Conservation (phyloP, 2,113 vertebrate species). For the Cercocebus atys region DNA sequence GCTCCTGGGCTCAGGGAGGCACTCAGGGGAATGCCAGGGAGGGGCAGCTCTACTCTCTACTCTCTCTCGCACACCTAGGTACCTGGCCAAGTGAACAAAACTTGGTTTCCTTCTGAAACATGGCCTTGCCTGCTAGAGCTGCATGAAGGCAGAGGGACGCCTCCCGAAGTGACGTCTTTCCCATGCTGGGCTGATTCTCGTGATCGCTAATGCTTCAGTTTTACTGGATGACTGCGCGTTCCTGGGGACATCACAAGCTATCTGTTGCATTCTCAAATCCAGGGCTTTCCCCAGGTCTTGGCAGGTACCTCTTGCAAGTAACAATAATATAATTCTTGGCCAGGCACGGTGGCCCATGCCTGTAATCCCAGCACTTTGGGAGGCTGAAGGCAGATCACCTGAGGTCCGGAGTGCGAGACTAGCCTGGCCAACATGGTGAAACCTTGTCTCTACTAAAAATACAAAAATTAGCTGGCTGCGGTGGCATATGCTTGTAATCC, state of each 20-base stretch:
- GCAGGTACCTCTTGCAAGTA: background rate
- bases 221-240: accelerated
- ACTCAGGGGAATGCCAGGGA: too few relatives aligned
- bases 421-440: too few relatives aligned
- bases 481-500: too few relatives aligned
- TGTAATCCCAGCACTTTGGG: too few relatives aligned
- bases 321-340: background rate
- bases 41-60: background rate
- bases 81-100: background rate
- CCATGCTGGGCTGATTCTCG: background rate
- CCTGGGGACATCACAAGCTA: background rate
- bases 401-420: too few relatives aligned
- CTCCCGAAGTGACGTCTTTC: background rate
- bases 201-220: background rate
- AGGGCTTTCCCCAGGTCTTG: background rate
- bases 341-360: too few relatives aligned
- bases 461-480: too few relatives aligned
- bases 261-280: accelerated
- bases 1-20: background rate
- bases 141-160: background rate
- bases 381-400: too few relatives aligned
- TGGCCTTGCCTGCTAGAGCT: background rate
- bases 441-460: too few relatives aligned
- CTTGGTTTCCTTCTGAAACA: background rate
- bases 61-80: background rate